phyloP scores from a whole-genome alignment of 1,140 invertebrate genomes.

The Drosophila nikananu region DNA sequence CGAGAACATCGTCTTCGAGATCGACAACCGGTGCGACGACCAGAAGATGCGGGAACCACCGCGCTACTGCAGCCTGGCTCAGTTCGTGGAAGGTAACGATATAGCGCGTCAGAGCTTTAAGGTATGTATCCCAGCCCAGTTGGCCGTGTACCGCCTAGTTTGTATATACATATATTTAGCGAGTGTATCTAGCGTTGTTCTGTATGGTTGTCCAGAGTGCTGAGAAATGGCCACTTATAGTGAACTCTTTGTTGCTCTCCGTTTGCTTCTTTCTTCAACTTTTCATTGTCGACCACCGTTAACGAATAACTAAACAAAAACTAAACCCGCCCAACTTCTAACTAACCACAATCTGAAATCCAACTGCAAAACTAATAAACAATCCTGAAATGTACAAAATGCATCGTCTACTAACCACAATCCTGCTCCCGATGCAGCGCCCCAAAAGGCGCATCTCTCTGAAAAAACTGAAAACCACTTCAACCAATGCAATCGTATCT shows the following conservation, averaged over 20 bases:
- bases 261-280: conserved; percentile 78
- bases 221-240: conserved; percentile 74
- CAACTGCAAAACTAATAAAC: conserved; percentile 43
- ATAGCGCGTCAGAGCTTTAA: conserved; percentile 92
- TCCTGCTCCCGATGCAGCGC: conserved; percentile 64
- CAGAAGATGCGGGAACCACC: conserved; percentile 86
- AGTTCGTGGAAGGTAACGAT: conserved; percentile 92
- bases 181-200: conserved; percentile 52
- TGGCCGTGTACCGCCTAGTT: conserved; percentile 31
- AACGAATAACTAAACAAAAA: conserved; percentile 38
- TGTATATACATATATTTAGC: conserved; percentile 18
- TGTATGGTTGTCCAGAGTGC: conserved; percentile 66
- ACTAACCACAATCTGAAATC: conserved; percentile 21
- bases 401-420: conserved; percentile 28
- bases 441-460: conserved; percentile 81
- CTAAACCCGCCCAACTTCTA: conserved; percentile 39
- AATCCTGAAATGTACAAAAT: conserved; percentile 36
- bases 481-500: conserved; percentile 76
- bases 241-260: conserved; percentile 81
- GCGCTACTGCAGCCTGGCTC: conserved; percentile 90
- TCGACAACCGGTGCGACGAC: conserved; percentile 86
- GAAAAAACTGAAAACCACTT: conserved; percentile 74
- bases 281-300: conserved; percentile 53
- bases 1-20: conserved; percentile 89
- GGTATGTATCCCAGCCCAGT: conserved; percentile 69